Conservation (phyloP, 2,888 invertebrate genomes). For the Syritta pipiens region DNA sequence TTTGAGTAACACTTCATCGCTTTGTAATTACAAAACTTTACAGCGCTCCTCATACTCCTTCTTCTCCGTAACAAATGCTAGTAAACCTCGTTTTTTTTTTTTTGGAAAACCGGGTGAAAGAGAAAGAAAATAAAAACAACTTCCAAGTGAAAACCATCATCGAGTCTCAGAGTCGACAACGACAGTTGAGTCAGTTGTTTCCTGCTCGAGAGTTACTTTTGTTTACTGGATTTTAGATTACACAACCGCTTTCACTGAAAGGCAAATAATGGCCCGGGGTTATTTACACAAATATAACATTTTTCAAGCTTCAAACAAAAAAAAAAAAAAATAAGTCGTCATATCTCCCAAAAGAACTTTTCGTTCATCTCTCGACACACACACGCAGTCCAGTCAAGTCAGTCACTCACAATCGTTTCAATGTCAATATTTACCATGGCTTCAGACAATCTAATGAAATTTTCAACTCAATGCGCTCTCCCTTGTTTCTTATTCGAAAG, state of each 20-base stretch:
- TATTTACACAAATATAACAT: slow-evolving; percentile 42
- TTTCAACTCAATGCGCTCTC: slow-evolving; percentile 52
- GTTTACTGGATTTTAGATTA: slow-evolving; percentile 52
- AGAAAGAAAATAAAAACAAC: slow-evolving; percentile 2
- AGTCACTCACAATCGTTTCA: not conserved
- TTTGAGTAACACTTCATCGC: slow-evolving; percentile 40
- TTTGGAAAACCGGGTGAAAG: not conserved
- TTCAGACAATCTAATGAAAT: slow-evolving; percentile 51
- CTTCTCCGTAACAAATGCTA: slow-evolving; percentile 14
- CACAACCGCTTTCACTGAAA: slow-evolving; percentile 63
- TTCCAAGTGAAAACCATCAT: slow-evolving; percentile 26
- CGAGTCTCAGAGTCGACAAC: not conserved
- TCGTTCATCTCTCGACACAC: not conserved
- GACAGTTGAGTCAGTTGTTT: slow-evolving; percentile 23
- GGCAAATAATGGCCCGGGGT: slow-evolving; percentile 41
- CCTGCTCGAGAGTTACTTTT: slow-evolving; percentile 52
- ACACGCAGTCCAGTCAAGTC: not conserved
- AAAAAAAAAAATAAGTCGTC: no score
- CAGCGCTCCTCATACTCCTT: slow-evolving; percentile 13
- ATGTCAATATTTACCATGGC: slow-evolving; percentile 43
- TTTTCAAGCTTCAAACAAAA: not conserved
- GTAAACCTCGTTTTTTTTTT: slow-evolving; percentile 1
- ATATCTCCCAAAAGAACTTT: slow-evolving; percentile 10
- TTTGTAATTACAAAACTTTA: slow-evolving; percentile 62
- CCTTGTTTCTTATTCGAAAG: slow-evolving; percentile 19